Evolutionary conservation across 2,113 vertebrate species (phyloP).

Genomic region (Gadus chalcogrammus): DNA sequence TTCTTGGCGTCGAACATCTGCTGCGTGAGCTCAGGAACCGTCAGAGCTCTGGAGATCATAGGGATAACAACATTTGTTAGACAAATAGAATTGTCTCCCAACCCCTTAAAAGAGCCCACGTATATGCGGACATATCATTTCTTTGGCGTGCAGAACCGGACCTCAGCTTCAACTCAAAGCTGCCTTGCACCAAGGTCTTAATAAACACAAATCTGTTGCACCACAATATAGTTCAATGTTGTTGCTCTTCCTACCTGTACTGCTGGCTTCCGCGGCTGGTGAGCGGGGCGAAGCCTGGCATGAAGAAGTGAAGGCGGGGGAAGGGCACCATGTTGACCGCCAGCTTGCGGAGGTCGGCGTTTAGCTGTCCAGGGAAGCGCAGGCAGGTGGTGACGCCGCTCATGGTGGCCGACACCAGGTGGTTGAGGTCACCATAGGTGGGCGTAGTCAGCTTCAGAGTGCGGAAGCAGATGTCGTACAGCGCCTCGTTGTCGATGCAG

Average conservation of each 20-base stretch:
- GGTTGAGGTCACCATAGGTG: slow-evolving; percentile 93
- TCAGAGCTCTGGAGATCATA: slow-evolving; percentile 28
- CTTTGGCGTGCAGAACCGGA: background rate
- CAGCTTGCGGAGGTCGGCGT: slow-evolving; percentile 80
- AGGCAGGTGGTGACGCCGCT: slow-evolving; percentile 94
- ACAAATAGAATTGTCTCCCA: too few relatives aligned
- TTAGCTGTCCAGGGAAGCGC: slow-evolving; percentile 90
- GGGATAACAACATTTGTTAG: background rate
- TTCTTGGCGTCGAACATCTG: slow-evolving; percentile 79
- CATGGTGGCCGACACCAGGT: slow-evolving; percentile 95
- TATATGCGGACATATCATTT: background rate
- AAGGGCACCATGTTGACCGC: slow-evolving; percentile 86
- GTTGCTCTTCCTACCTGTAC: slow-evolving; percentile 44
- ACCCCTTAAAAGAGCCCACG: background rate
- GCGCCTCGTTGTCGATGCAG: slow-evolving; percentile 87
- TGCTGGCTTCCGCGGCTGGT: slow-evolving; percentile 81
- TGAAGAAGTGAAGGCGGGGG: slow-evolving; percentile 83
- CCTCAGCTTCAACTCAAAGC: background rate
- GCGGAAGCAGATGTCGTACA: slow-evolving; percentile 90
- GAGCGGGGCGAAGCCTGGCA: slow-evolving; percentile 80
- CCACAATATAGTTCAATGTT: background rate
- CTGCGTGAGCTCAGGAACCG: slow-evolving; percentile 71
- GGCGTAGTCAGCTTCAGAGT: slow-evolving; percentile 90
- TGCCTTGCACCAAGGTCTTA: background rate
- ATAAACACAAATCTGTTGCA: background rate